These are phyloP conservation scores for Epinephelus cyanopodus DNA, from an alignment of 2,113 vertebrate species.

Conservation along the genomic window DNA sequence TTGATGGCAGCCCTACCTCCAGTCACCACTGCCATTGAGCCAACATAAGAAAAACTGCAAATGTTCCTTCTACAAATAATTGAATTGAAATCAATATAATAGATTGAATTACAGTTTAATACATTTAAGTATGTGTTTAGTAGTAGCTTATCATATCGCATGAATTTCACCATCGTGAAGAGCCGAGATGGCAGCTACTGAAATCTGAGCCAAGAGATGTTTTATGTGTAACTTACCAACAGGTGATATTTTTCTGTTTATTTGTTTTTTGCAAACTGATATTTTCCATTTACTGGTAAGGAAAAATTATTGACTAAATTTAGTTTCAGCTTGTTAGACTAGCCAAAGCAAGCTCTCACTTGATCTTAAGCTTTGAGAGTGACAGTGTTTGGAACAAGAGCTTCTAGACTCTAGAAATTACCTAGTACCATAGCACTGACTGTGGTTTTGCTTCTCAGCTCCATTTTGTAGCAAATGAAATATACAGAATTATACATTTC, in stretches of 20 bases:
- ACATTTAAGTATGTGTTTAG: neutral
- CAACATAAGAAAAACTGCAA: neutral
- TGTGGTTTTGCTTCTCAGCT: neutral
- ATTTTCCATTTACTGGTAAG: neutral
- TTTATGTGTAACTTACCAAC: slow-evolving; percentile 8
- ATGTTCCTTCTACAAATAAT: neutral
- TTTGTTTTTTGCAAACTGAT: neutral
- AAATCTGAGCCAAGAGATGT: neutral
- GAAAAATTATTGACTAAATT: slow-evolving; percentile 18
- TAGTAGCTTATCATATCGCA: neutral
- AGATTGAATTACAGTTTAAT: neutral
- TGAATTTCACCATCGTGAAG: too few species aligned
- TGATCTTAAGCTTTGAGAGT: neutral
- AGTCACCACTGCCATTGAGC: too few species aligned
- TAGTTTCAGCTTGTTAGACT: slow-evolving; percentile 4
- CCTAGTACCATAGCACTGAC: neutral
- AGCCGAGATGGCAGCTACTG: neutral
- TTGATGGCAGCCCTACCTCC: too few species aligned
- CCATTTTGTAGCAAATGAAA: neutral
- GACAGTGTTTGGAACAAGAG: too few species aligned
- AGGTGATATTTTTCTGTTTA: slow-evolving; percentile 4
- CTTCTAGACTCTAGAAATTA: neutral
- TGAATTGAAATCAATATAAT: neutral
- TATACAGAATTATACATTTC: neutral
- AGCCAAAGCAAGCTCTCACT: neutral